Evolutionary conservation across 2,113 vertebrate genomes (phyloP).

Genomic region (Oophaga pumilio): DNA sequence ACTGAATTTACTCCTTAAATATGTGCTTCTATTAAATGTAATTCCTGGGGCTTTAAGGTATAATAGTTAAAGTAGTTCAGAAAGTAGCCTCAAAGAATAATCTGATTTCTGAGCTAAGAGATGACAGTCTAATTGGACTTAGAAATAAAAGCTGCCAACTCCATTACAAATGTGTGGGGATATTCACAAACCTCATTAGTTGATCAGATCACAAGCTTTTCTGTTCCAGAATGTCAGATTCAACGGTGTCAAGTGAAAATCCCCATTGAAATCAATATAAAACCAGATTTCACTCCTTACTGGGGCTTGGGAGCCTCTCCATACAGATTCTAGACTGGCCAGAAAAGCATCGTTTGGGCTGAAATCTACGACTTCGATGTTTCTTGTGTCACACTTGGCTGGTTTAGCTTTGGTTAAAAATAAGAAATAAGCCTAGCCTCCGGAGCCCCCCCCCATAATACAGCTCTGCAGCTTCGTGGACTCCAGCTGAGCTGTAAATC

Average conservation of each 20-base stretch:
- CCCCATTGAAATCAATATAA: constrained; percentile 34
- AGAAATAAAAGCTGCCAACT: constrained; percentile 9
- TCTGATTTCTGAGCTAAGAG: neutral
- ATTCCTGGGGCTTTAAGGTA: constrained; percentile 3
- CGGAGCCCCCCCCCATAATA: neutral
- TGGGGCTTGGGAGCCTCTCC: neutral
- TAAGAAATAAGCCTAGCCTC: constrained; percentile 38
- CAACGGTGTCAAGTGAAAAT: constrained; percentile 6
- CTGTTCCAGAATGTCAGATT: neutral
- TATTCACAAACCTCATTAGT: constrained; percentile 33
- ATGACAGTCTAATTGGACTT: constrained; percentile 8
- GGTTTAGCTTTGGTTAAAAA: constrained; percentile 56
- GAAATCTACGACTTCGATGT: neutral
- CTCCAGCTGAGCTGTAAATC: constrained; percentile 80
- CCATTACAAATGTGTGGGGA: constrained; percentile 23
- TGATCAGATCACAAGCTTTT: constrained; percentile 23
- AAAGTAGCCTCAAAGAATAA: neutral
- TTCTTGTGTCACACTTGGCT: constrained; percentile 65
- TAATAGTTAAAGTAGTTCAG: neutral
- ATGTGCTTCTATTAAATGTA: constrained; percentile 1
- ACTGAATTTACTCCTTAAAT: neutral
- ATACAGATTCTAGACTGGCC: neutral
- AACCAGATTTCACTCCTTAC: constrained; percentile 38
- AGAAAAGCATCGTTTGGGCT: neutral
- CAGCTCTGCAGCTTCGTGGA: constrained; percentile 56